Evolutionary conservation across 2,888 invertebrate genomes (phyloP).

Genomic region (Thelaira solivaga): DNA sequence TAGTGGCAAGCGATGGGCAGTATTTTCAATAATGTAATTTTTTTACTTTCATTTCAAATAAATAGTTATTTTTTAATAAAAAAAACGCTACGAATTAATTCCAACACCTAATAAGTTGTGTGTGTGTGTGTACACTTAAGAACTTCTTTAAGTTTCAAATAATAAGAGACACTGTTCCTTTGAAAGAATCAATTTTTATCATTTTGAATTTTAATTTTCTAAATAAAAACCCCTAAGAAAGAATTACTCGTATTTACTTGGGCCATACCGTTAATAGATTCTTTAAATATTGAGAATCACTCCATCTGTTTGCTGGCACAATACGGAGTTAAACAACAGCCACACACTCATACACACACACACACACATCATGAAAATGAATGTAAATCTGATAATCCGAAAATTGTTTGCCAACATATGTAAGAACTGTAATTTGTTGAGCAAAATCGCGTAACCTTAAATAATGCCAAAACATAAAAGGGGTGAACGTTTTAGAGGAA

Average conservation of each 20-base stretch:
- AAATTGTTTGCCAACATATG: conserved; percentile 64
- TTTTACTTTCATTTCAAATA: no score
- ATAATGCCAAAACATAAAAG: conserved; percentile 21
- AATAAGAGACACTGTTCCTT: background rate
- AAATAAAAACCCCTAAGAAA: background rate
- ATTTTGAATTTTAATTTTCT: background rate
- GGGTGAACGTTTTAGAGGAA: conserved; percentile 24
- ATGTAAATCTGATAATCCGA: conserved; percentile 64
- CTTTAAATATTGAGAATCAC: conserved; percentile 40
- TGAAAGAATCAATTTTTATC: background rate
- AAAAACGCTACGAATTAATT: no score
- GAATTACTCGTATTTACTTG: background rate
- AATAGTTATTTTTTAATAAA: no score
- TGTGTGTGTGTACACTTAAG: no score
- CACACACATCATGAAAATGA: conserved; percentile 41
- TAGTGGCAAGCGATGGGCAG: no score
- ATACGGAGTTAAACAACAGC: background rate
- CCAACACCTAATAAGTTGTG: no score
- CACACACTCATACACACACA: background rate
- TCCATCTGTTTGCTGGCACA: conserved; percentile 45
- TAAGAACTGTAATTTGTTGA: conserved; percentile 59
- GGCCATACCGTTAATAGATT: conserved; percentile 15
- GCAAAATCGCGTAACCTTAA: conserved; percentile 47
- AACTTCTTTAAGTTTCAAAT: no score
- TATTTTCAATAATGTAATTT: no score